phyloP scores from a whole-genome alignment of 2,797 vertebrate species.

The Mastacembelus armatus region DNA sequence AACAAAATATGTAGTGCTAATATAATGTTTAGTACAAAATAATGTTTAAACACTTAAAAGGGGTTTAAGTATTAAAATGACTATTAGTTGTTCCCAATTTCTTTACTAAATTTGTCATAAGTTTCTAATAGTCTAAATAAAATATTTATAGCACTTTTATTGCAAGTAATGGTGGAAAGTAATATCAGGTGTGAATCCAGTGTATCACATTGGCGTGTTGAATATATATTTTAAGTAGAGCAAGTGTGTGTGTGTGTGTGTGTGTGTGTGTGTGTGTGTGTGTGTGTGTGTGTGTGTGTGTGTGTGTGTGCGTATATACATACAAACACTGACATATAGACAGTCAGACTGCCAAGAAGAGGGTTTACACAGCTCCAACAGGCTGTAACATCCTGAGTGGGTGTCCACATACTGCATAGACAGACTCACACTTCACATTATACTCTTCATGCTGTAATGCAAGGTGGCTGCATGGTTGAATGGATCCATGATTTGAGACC shows the following conservation, averaged over 20 bases:
- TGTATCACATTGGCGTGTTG: background rate
- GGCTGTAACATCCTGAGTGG: constrained; percentile 27
- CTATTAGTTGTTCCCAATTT: background rate
- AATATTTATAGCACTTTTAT: background rate
- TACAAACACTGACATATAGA: background rate
- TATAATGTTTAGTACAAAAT: background rate
- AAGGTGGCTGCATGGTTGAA: constrained; percentile 51
- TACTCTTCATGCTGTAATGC: constrained; percentile 43
- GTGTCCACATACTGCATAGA: constrained; percentile 32
- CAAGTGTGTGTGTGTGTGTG: too few relatives aligned
- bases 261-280: too few relatives aligned
- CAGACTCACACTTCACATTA: constrained; percentile 46
- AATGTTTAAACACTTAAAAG: background rate
- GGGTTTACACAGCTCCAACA: constrained; percentile 1
- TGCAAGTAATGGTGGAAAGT: background rate
- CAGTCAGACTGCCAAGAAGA: constrained; percentile 8
- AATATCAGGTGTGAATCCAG: background rate
- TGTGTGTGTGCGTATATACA: too few relatives aligned
- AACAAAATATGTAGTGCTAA: background rate
- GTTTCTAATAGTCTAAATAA: background rate
- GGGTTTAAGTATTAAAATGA: background rate
- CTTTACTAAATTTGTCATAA: background rate
- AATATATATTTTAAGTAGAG: background rate
- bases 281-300: too few relatives aligned
- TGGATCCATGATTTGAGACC: constrained; percentile 60